These are phyloP conservation scores for Xiphophorus maculatus DNA, from an alignment of 2,113 vertebrate species.

Conservation along the genomic window DNA sequence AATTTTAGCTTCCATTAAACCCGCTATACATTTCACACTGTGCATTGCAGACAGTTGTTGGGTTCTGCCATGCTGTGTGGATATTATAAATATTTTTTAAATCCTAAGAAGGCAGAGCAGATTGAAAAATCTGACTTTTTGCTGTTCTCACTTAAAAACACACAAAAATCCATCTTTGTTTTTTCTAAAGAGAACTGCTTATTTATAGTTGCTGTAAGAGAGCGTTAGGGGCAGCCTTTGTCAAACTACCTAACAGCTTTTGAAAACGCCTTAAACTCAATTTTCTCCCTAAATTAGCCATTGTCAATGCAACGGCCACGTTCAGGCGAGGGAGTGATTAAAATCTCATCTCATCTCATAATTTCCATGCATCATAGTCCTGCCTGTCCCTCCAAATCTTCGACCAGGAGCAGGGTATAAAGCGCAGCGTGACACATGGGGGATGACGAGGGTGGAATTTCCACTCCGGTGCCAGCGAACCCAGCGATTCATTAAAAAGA, in stretches of 20 bases:
- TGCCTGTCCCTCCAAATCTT: conserved; percentile 57
- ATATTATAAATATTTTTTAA: background rate
- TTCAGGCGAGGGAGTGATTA: conserved; percentile 50
- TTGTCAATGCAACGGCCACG: conserved; percentile 30
- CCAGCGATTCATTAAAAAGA: conserved; percentile 68
- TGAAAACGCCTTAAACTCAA: conserved; percentile 16
- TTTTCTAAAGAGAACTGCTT: background rate
- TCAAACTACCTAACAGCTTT: background rate
- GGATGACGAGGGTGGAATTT: conserved; percentile 71
- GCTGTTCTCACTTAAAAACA: background rate
- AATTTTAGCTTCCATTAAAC: no score
- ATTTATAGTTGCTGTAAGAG: background rate
- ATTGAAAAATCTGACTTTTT: background rate
- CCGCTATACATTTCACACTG: background rate
- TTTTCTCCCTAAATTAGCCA: conserved; percentile 9
- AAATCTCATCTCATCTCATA: conserved; percentile 55
- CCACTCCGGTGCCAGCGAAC: conserved; percentile 64
- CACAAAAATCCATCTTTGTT: background rate
- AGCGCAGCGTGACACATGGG: conserved; percentile 60
- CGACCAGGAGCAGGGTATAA: conserved; percentile 53
- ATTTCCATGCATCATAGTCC: conserved; percentile 53
- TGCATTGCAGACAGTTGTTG: background rate
- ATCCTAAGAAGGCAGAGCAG: background rate
- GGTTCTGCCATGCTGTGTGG: background rate
- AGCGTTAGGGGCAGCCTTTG: background rate